A percentile compares a stretch with the other conserved stretches of the same genome.
Evolutionary conservation across 2,888 invertebrate genomes (phyloP).

Genomic region (Agelastica alni): DNA sequence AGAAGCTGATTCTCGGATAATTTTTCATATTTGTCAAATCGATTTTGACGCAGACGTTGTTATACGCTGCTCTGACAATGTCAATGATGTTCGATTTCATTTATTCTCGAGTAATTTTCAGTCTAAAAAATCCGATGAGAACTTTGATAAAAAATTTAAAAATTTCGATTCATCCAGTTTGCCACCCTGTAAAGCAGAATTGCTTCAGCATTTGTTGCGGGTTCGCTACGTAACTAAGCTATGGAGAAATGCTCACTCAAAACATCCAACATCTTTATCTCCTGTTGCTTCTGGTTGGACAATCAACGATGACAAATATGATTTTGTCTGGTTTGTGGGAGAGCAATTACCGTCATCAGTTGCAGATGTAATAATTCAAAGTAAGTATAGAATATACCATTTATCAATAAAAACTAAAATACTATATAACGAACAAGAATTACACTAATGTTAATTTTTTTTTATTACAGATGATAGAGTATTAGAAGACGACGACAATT

Average conservation of each 20-base stretch:
- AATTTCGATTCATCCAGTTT: conserved; percentile 26
- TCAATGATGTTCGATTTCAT: conserved; percentile 19
- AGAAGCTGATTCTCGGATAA: conserved; percentile 21
- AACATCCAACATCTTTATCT: conserved; percentile 31
- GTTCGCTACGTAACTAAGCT: too few relatives aligned
- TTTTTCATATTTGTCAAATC: conserved; percentile 21
- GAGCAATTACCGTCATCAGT: conserved; percentile 34
- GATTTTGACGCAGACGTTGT: too few relatives aligned
- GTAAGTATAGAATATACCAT: conserved; percentile 21
- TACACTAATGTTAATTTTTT: conserved; percentile 6
- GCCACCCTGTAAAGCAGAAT: too few relatives aligned
- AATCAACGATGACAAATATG: conserved; percentile 31
- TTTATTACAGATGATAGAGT: conserved; percentile 24
- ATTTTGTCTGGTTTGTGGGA: too few relatives aligned
- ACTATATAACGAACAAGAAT: not conserved
- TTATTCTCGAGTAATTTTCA: conserved; percentile 24
- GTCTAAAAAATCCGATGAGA: too few relatives aligned
- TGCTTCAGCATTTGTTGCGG: too few relatives aligned
- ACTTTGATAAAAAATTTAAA: conserved; percentile 26
- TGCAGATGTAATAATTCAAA: conserved; percentile 30
- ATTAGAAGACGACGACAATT: conserved; percentile 19
- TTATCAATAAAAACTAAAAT: conserved; percentile 6
- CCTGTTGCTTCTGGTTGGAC: conserved; percentile 26
- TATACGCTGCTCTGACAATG: too few relatives aligned
- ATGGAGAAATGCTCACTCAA: too few relatives aligned